A percentile compares a stretch with the other conserved stretches of the same genome.
These are phyloP conservation scores for Acyrthosiphon pisum DNA, from an alignment of 1,140 invertebrate genomes.

Conservation along the genomic window DNA sequence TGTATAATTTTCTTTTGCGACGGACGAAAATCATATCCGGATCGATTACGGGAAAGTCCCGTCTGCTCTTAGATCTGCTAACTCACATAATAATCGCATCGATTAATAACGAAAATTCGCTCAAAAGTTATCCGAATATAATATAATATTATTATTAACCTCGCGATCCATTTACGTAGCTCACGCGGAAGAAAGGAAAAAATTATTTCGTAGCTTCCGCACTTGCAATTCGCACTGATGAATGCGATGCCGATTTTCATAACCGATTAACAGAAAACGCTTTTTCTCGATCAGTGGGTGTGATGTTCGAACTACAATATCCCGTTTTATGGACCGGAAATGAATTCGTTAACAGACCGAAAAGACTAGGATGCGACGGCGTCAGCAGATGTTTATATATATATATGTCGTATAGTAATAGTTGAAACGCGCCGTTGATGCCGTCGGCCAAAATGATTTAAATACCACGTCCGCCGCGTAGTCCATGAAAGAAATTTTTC, in stretches of 20 bases:
- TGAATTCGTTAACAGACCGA: background rate
- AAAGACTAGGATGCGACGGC: background rate
- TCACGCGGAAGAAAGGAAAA: background rate
- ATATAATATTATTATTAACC: background rate
- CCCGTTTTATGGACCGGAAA: conserved; percentile 1
- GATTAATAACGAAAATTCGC: background rate
- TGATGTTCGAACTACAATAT: background rate
- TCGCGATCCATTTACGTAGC: background rate
- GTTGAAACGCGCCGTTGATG: background rate
- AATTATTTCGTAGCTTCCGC: background rate
- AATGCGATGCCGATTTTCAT: background rate
- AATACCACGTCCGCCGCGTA: background rate
- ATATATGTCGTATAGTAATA: background rate
- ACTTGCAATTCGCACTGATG: background rate
- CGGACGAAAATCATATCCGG: too few relatives aligned
- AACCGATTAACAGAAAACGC: background rate
- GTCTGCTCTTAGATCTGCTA: too few relatives aligned
- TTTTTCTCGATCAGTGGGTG: background rate
- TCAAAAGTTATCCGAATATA: background rate
- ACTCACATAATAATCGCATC: background rate
- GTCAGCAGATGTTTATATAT: background rate
- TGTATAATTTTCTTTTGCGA: too few relatives aligned
- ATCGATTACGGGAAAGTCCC: too few relatives aligned
- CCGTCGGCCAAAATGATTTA: background rate
- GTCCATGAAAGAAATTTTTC: background rate